phyloP scores from a whole-genome alignment of 1,140 invertebrate genomes.

The Drosophila carrolli region DNA sequence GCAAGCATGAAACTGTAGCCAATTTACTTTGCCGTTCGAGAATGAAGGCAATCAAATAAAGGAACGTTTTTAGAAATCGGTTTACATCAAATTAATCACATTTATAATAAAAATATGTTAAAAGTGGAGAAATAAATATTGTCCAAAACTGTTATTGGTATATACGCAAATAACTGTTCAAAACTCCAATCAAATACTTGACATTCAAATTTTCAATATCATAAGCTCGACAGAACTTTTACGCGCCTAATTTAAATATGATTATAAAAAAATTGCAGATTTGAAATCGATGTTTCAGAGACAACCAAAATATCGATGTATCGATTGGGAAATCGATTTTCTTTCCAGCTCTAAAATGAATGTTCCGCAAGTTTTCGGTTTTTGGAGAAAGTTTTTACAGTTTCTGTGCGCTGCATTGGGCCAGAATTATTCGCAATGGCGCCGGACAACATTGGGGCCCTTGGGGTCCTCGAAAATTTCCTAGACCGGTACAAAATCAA shows the following conservation, averaged over 20 bases:
- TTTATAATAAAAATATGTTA: not conserved
- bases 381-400: constrained; percentile 31
- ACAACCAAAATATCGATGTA: constrained; percentile 1
- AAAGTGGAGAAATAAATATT: not conserved
- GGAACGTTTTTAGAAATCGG: constrained; percentile 21
- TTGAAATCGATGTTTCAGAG: not conserved
- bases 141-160: too few relatives aligned
- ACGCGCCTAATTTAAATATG: not conserved
- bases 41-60: constrained; percentile 34
- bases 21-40: constrained; percentile 37
- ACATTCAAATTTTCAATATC: not conserved
- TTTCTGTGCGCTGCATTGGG: constrained; percentile 13
- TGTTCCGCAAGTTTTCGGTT: constrained; percentile 30
- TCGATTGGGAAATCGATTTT: not conserved
- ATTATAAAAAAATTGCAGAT: too few relatives aligned
- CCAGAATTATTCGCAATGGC: constrained; percentile 39
- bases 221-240: not conserved
- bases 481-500: constrained; percentile 84
- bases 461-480: constrained; percentile 45
- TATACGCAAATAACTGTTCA: too few relatives aligned
- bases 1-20: constrained; percentile 23
- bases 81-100: too few relatives aligned
- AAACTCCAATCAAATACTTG: too few relatives aligned
- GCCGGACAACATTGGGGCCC: constrained; percentile 16
- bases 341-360: constrained; percentile 7